Evolutionary conservation across 2,113 vertebrate genomes (phyloP), one percentile per base, ranked within the genome.

Genomic region (Neodon shergylaensis): DNA sequence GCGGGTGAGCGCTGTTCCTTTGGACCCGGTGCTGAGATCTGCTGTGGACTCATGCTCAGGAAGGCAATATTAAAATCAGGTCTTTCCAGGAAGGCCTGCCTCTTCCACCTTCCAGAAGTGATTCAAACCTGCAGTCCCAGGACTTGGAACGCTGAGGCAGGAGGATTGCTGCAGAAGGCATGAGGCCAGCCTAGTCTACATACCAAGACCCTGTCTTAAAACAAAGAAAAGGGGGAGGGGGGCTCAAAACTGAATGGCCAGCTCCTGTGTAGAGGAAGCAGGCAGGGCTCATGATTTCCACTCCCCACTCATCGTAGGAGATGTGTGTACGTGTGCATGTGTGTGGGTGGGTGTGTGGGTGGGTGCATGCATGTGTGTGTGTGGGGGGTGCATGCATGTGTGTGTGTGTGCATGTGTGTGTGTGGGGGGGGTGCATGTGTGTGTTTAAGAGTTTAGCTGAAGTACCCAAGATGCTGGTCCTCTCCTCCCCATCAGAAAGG

Each of bases 401-500:
- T n/a, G n/a, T n/a, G n/a, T n/a, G n/a, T n/a, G n/a, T n/a, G n/a
- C n/a, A n/a, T n/a, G n/a, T n/a, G n/a, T n/a, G n/a, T n/a, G n/a
- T 11, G 49, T 12, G 13, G 52, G 16, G 3, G 16, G 16, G 54
- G 4, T 58, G 17, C 54, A 58, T 58, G 58, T 7, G 58, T 58
- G 58, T 58, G 58, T 58, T 58, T 70, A 79, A 44, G 94, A 96
- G 88, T 95, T 93, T 73, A 76, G 86, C 85, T 17, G 0, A 81
- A 58, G 84, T 95, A 97, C 82, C 24, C 13, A 8, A 44, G 47
- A 83, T 33, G 70, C 19, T 22, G 58, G 49, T 28, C 66, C 0
- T 19, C 31, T 84, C 42, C 61, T 68, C 3, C 76, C 68, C 96
- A 1, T 28, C 79, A 12, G 96, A 98, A 97, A 98, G 98, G 97